A percentile compares a stretch with the other conserved stretches of the same genome.
phyloP scores from a whole-genome alignment of 2,113 vertebrate species.

The Pterocles gutturalis region DNA sequence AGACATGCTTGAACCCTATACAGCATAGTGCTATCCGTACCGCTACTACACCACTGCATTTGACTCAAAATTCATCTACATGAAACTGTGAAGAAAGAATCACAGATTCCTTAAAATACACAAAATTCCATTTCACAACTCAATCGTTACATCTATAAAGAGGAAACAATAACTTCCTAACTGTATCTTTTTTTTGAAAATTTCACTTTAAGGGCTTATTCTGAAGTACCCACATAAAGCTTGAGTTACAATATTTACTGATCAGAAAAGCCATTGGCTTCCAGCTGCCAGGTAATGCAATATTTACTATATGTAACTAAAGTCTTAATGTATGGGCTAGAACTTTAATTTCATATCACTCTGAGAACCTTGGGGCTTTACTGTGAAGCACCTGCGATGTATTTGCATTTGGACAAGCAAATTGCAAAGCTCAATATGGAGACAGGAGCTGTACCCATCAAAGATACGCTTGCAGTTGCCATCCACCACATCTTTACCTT shows the following conservation, averaged over 20 bases:
- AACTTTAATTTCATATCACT: background rate
- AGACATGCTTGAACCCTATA: background rate
- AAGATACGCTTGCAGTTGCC: background rate
- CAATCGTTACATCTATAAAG: background rate
- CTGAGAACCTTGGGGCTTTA: background rate
- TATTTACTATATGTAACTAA: background rate
- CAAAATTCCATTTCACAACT: background rate
- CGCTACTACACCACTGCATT: background rate
- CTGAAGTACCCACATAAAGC: background rate
- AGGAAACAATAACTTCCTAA: background rate
- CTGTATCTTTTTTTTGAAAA: background rate
- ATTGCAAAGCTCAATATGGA: background rate
- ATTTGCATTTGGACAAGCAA: background rate
- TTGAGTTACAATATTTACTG: background rate
- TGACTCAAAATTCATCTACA: background rate
- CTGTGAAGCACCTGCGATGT: background rate
- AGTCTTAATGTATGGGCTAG: background rate
- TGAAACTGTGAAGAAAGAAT: background rate
- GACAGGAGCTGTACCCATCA: background rate
- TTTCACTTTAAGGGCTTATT: background rate
- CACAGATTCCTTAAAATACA: background rate
- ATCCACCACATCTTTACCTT: conserved; percentile 83
- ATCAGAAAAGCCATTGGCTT: background rate
- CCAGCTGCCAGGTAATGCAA: background rate
- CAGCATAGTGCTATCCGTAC: background rate